These are phyloP conservation scores for Stictonetta naevosa DNA, from an alignment of 2,113 vertebrate species.

Conservation along the genomic window DNA sequence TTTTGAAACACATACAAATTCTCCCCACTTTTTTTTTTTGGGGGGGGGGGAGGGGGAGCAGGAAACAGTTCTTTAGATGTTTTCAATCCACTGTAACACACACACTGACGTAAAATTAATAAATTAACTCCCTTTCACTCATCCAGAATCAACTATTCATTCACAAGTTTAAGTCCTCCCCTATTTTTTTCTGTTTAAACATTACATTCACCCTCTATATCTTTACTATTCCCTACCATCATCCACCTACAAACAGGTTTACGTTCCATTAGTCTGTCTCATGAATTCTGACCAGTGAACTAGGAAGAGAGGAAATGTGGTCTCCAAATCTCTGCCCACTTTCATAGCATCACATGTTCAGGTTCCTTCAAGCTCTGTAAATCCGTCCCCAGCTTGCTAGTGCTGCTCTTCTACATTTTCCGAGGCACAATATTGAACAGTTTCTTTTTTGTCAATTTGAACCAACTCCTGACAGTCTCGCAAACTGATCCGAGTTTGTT, in stretches of 20 bases:
- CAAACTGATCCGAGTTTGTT: not conserved
- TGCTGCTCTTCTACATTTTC: not conserved
- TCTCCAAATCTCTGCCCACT: not conserved
- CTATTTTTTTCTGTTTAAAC: not conserved
- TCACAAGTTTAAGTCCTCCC: not conserved
- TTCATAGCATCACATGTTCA: rapidly evolving
- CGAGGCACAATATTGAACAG: not conserved
- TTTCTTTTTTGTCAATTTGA: not conserved
- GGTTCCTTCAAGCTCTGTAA: not conserved
- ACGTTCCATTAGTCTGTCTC: not conserved
- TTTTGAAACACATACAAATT: not conserved
- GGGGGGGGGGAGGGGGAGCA: too few species aligned
- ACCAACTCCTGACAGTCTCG: not conserved
- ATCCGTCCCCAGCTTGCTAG: rapidly evolving
- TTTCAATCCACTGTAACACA: not conserved
- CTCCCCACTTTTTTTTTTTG: too few species aligned
- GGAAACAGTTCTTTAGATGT: not conserved
- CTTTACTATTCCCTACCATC: not conserved
- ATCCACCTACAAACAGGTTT: not conserved
- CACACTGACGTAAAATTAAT: not conserved
- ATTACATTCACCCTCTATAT: not conserved
- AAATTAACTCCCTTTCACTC: not conserved
- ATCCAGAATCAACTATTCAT: not conserved
- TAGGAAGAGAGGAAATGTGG: not conserved
- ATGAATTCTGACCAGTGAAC: not conserved